Base-by-base conservation (phyloP, 2,113 vertebrate genomes). In the Chrysemys picta region DNA sequence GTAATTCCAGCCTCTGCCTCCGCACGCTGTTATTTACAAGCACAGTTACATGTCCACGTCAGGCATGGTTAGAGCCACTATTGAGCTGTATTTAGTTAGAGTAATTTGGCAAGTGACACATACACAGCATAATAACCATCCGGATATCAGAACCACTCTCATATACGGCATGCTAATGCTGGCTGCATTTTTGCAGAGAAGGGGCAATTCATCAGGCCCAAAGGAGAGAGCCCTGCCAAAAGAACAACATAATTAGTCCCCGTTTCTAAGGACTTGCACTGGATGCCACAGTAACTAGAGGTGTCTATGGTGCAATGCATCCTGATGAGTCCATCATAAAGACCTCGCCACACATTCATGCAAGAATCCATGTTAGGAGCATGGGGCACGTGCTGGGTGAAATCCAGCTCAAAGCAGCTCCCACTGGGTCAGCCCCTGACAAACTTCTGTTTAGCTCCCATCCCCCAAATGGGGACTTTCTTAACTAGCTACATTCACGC, bases 1-100 rank as follows among this genome's bases (percentile, higher is more conserved):
- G 95, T 94, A 97, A 98, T 98, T 97, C 95, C 97, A 97, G 95
- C 85, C 91, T 95, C 95, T 95, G 93, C 94, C 95, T 98, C 89
- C 45, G 52, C 97, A 94, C 6, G 5, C 85, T 5, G 12, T 87
- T 93, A 97, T 88, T 97, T 96, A 95, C 96, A 97, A 96, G 96
- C 91, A 76, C 2, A 7, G 95, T 89, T 97, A 89, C 95, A 85
- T 56, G 93, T 75, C 89, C 91, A 35, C 9, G 45, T 94, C 95
- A 97, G 97, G 72, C 87, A 29, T 80, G 84, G 92, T 25, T 95
- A 97, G 91, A 89, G 88, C 88, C 88, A 69, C 96, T 10, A 35
- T 96, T 89, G 95, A 97, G 92, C 97, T 76, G 56, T 91, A 80
- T 93, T 94, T 82, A 89, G 87, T 93, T 83, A 75, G 92, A 95